phyloP scores from a whole-genome alignment of 2,888 invertebrate genomes.

The Neoaliturus tenellus region DNA sequence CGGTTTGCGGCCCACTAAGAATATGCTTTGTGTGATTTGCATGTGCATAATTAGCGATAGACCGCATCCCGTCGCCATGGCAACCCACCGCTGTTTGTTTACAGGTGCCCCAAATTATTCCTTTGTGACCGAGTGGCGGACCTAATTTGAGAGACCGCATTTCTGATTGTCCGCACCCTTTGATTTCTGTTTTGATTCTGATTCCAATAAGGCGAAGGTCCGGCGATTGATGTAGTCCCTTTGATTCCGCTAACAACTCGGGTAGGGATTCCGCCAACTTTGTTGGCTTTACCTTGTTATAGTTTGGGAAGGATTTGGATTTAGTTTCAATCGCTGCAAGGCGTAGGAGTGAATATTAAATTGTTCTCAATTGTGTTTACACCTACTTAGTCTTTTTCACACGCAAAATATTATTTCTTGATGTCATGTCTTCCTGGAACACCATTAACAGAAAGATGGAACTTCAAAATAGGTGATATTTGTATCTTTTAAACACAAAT shows the following conservation, averaged over 20 bases:
- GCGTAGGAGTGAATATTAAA: too few species aligned
- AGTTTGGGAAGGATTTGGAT: not conserved
- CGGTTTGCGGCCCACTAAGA: constrained; percentile 39
- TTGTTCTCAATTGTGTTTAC: too few species aligned
- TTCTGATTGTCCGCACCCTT: constrained; percentile 18
- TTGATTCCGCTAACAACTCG: not conserved
- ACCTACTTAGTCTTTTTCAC: too few species aligned
- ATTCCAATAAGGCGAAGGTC: constrained; percentile 40
- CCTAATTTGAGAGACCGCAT: constrained; percentile 40
- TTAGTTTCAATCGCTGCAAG: not conserved
- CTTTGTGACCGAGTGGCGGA: constrained; percentile 5
- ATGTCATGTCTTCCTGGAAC: too few species aligned
- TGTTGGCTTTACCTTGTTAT: constrained; percentile 4
- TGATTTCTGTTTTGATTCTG: constrained; percentile 38
- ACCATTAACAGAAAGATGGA: too few species aligned
- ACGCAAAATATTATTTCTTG: too few species aligned
- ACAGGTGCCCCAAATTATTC: constrained; percentile 27
- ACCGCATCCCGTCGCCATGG: constrained; percentile 21
- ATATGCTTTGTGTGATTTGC: constrained; percentile 53
- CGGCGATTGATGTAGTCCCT: constrained; percentile 24
- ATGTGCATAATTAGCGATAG: constrained; percentile 41
- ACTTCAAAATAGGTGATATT: too few species aligned
- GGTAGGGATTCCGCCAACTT: not conserved
- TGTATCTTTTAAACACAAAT: too few species aligned
- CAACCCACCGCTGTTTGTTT: constrained; percentile 8